Conservation (phyloP, 2,113 vertebrate genomes). For the Hyperopisus bebe region DNA sequence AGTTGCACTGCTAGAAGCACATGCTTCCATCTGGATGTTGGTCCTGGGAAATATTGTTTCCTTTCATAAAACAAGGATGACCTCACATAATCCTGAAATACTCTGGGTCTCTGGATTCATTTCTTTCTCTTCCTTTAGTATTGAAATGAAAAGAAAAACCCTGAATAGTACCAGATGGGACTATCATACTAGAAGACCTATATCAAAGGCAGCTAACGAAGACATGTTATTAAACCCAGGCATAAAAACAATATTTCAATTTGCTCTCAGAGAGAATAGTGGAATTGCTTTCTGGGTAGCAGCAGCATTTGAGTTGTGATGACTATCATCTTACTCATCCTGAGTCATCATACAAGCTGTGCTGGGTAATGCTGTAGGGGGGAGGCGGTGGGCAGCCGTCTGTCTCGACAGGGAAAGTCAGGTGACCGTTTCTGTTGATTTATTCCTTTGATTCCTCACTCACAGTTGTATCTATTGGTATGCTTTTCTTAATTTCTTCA, state of each 20-base stretch:
- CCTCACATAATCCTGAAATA: background rate
- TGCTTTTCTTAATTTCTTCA: background rate
- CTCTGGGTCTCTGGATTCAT: background rate
- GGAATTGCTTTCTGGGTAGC: background rate
- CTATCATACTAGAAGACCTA: background rate
- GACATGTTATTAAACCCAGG: background rate
- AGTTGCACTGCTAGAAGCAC: background rate
- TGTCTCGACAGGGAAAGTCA: background rate
- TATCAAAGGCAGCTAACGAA: background rate
- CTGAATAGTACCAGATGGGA: background rate
- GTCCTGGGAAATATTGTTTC: background rate
- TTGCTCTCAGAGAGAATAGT: background rate
- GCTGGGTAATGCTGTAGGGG: background rate
- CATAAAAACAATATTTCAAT: background rate
- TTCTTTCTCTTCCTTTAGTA: background rate
- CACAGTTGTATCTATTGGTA: background rate
- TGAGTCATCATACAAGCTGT: constrained; percentile 5
- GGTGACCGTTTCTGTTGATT: background rate
- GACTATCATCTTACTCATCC: background rate
- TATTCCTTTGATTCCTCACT: background rate
- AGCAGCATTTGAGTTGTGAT: background rate
- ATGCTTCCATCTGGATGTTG: background rate
- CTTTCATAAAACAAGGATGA: background rate
- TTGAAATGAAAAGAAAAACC: background rate
- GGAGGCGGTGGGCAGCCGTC: background rate